phyloP scores from a whole-genome alignment of 2,888 invertebrate genomes.

The Rhagophthalmus giganteus region DNA sequence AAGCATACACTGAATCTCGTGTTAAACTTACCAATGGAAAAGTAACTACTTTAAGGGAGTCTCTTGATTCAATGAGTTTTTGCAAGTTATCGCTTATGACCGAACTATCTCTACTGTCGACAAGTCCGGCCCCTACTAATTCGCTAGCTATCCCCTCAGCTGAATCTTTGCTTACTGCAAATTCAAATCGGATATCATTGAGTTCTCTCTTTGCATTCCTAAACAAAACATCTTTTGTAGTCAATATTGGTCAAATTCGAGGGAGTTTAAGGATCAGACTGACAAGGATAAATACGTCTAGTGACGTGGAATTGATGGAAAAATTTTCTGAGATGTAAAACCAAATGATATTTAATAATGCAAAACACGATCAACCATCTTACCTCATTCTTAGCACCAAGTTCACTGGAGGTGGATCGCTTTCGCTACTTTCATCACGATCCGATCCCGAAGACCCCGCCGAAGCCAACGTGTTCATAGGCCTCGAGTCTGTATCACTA shows the following conservation, averaged over 20 bases:
- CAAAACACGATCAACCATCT: constrained; percentile 18
- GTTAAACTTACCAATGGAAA: constrained; percentile 76
- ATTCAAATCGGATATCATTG: constrained; percentile 98
- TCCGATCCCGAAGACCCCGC: constrained; percentile 54
- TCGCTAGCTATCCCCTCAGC: constrained; percentile 93
- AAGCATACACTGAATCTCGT: background rate
- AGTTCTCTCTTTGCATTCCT: constrained; percentile 88
- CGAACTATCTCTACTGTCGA: constrained; percentile 86
- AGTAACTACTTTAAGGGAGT: constrained; percentile 73
- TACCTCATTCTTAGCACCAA: constrained; percentile 87
- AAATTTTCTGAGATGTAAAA: constrained; percentile 36
- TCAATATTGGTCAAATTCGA: no score
- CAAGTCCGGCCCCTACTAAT: constrained; percentile 91
- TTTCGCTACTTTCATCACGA: constrained; percentile 55
- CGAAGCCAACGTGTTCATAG: constrained; percentile 55
- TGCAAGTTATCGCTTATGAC: constrained; percentile 94
- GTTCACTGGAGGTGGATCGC: constrained; percentile 66
- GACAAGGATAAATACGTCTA: constrained; percentile 40
- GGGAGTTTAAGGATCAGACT: no score
- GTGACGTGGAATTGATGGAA: constrained; percentile 39
- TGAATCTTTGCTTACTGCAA: constrained; percentile 84
- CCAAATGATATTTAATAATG: background rate
- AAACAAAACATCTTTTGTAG: constrained; percentile 36
- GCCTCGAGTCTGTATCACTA: constrained; percentile 58
- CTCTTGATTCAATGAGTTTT: constrained; percentile 78